A percentile compares a stretch with the other conserved stretches of the same genome.
Evolutionary conservation across 2,113 vertebrate species (phyloP).

Genomic region (Camarhynchus parvulus): DNA sequence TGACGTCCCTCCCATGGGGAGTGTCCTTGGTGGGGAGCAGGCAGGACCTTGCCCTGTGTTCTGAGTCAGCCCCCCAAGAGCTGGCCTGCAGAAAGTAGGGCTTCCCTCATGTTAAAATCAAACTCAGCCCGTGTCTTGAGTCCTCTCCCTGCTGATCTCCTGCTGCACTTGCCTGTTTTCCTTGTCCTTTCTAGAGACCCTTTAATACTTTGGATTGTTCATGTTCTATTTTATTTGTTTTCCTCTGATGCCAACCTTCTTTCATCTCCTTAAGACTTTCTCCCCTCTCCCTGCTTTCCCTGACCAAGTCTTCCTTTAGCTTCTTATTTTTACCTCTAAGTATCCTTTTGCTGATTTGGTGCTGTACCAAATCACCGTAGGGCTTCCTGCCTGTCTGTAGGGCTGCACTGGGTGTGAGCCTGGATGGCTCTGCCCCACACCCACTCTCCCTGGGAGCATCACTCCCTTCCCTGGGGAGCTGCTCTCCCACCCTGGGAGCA

Average conservation of each 20-base stretch:
- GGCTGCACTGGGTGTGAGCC: rapidly evolving
- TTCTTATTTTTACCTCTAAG: not conserved
- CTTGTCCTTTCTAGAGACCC: not conserved
- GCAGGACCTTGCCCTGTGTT: not conserved
- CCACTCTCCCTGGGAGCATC: not conserved
- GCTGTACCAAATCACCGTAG: not conserved
- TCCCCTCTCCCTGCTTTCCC: not conserved
- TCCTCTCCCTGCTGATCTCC: not conserved
- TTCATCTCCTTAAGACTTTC: slow-evolving; percentile 2
- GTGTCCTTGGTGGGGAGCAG: not conserved
- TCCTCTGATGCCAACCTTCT: not conserved
- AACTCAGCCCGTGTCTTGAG: rapidly evolving
- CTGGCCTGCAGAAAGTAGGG: not conserved
- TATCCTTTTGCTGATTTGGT: not conserved
- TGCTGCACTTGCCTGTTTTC: not conserved
- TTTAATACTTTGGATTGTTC: not conserved
- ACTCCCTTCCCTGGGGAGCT: not conserved
- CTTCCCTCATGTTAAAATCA: not conserved
- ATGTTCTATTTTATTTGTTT: slow-evolving; percentile 39
- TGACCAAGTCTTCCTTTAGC: not conserved
- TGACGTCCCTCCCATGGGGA: rapidly evolving
- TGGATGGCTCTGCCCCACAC: rapidly evolving
- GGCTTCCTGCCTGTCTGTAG: not conserved
- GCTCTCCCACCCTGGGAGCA: not conserved
- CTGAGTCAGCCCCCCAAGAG: not conserved